A percentile compares a stretch with the other conserved stretches of the same genome.
These are phyloP conservation scores for Axis porcinus DNA, from an alignment of 2,113 vertebrate genomes.

Conservation along the genomic window DNA sequence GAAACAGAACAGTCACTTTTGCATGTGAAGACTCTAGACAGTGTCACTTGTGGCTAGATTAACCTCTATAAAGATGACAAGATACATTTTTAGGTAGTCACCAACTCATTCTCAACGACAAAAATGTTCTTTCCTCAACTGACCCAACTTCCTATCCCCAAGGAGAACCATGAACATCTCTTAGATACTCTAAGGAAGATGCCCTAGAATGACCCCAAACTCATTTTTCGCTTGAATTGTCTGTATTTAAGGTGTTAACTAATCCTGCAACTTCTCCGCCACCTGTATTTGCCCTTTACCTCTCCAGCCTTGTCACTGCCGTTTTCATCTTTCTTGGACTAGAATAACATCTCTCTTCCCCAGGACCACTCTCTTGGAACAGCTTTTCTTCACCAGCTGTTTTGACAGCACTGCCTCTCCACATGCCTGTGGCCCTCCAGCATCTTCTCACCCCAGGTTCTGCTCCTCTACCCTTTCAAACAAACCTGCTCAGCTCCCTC, in stretches of 20 bases:
- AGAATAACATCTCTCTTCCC: neutral
- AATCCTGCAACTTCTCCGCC: neutral
- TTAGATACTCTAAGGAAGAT: neutral
- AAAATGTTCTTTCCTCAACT: neutral
- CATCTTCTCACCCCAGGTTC: neutral
- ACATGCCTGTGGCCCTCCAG: neutral
- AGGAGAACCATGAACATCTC: neutral
- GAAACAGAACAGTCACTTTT: neutral
- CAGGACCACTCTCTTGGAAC: neutral
- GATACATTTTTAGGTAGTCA: neutral
- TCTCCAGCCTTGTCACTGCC: neutral
- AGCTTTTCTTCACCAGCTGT: neutral
- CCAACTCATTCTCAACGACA: slow-evolving; percentile 4
- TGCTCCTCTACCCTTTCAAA: neutral
- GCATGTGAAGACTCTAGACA: neutral
- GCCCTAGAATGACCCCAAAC: neutral
- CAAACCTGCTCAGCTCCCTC: neutral
- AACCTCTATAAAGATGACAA: slow-evolving; percentile 12
- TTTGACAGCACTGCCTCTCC: neutral
- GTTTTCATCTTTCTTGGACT: neutral
- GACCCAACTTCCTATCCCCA: neutral
- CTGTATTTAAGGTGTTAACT: neutral
- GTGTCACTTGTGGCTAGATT: neutral
- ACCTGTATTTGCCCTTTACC: neutral
- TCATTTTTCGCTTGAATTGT: neutral